Percentiles rank a stretch among this genome's conserved stretches.
Conservation (phyloP, 2,797 vertebrate genomes). For the Lepilemur ruficaudatus region DNA sequence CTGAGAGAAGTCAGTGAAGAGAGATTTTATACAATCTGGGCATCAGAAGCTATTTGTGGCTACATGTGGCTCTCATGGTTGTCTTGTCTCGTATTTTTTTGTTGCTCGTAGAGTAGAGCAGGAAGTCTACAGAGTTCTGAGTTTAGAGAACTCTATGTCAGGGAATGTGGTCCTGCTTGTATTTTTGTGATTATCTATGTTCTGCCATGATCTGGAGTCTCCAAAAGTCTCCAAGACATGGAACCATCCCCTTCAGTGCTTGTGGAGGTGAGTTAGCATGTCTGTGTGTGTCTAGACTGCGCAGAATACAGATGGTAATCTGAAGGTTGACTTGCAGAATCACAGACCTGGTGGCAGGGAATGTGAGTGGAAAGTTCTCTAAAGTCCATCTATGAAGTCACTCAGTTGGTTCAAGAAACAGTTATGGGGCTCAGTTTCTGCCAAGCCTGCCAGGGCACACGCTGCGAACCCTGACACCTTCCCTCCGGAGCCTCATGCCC, state of each 20-base stretch:
- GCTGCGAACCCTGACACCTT: not conserved
- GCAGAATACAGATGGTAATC: not conserved
- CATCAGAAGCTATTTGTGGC: not conserved
- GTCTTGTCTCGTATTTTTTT: not conserved
- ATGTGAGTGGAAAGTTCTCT: not conserved
- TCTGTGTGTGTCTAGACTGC: not conserved
- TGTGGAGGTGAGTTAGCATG: not conserved
- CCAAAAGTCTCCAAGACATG: not conserved
- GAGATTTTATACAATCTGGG: not conserved
- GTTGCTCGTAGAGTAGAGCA: not conserved
- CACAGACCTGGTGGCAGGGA: not conserved
- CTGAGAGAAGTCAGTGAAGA: not conserved
- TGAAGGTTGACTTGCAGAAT: not conserved
- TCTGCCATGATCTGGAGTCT: not conserved
- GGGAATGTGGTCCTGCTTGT: not conserved
- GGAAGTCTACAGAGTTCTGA: not conserved
- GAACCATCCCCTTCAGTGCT: not conserved
- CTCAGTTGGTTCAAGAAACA: not conserved
- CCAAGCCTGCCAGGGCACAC: accelerated
- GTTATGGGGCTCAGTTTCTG: not conserved
- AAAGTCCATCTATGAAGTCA: not conserved
- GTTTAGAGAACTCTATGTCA: not conserved
- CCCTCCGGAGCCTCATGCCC: accelerated
- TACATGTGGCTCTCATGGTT: not conserved
- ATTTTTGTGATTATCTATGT: not conserved